Base-by-base conservation (phyloP, 1,140 invertebrate genomes). In the Hyposmocoma kahamanoa region DNA sequence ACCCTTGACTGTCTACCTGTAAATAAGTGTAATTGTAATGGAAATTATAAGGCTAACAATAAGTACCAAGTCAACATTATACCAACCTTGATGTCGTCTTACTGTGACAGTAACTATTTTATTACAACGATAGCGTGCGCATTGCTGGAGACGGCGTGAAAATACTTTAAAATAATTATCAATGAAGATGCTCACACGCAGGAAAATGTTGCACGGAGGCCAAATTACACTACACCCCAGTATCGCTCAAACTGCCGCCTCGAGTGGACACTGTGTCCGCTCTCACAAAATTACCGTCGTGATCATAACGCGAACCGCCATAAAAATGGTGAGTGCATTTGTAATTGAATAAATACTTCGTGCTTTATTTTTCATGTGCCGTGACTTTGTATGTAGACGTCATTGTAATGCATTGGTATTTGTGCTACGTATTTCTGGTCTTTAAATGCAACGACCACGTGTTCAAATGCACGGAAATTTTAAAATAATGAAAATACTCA, bases 111-210 rank as follows among this genome's bases (percentile, higher is more conserved):
- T n/a, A n/a, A n/a, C n/a, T n/a, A n/a, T n/a, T n/a, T n/a, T n/a
- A n/a, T n/a, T n/a, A n/a, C n/a, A n/a, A n/a, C 13, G 10, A 15
- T 36, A 15, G 2, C 32, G 32, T 17, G 32, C 10, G 6, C 32
- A 36, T 36, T 36, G 15, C 18, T 13, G 30, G 4, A 13, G 30
- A 34, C 30, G 15, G n/a, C n/a, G n/a, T n/a, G 18, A 55, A 67
- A 68, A 68, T 68, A 65, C 28, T 32, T 26, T 20, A 30, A 30
- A 36, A 62, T 53, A 45, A 55, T 50, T 63, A 72, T 75, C 69
- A 71, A 55, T 56, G 52, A 17, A 56, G 65, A 66, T 76, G 72
- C 68, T 70, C 68, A 19, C n/a, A 59, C 72, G 70, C 71, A 72
- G 36, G 42, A 47, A 54, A 56, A 62, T 49, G 54, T 38, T 22